Base-by-base conservation (phyloP, 2,797 vertebrate species). In the Mus minutoides region DNA sequence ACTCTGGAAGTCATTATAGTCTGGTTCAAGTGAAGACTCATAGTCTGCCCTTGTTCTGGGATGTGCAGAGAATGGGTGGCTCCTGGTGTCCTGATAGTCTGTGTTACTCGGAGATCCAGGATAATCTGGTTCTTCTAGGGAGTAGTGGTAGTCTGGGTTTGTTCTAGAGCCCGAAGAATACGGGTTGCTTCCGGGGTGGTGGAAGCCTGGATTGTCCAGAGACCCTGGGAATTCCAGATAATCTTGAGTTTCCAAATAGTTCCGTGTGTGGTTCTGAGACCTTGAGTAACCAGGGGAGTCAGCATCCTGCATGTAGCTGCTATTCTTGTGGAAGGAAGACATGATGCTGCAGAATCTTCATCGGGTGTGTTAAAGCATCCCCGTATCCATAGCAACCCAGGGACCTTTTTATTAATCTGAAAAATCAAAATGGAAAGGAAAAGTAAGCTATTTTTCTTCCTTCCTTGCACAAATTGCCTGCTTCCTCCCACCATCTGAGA, bases 281-380 rank as follows among this genome's bases (percentile, higher is more conserved):
- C 17, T 37, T 26, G 78, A 34, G 54, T 75, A 95, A 54, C 78
- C 86, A 21, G 92, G 76, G n/a, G 96, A 64, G 82, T 83, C 84
- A 6, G 80, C 71, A 0, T 90, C 87, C 6, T 80, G 92, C 31
- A 93, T 69, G 17, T 88, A 97, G 16, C 73, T 40, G 0, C 56
- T 40, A 26, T 95, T 96, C 4, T 89, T 94, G 40, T 97, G 82
- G 87, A 89, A 95, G 84, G 94, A 86, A 46, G 91, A 94, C 97
- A 97, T 98, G 87, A 16, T 97, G 94, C 67, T 2, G 19, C 0
- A 6, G 78, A 62, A 34, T 77, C 34, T 85, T 96, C 22, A 92
- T 10, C 0, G 13, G 37, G 21, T 37, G 49, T 9, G 49, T 76
- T 90, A 85, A 85, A 90, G 73, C 10, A 2, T 82, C 49, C 14